phyloP scores from a whole-genome alignment of 1,140 invertebrate species.

The Calliphora vicina region DNA sequence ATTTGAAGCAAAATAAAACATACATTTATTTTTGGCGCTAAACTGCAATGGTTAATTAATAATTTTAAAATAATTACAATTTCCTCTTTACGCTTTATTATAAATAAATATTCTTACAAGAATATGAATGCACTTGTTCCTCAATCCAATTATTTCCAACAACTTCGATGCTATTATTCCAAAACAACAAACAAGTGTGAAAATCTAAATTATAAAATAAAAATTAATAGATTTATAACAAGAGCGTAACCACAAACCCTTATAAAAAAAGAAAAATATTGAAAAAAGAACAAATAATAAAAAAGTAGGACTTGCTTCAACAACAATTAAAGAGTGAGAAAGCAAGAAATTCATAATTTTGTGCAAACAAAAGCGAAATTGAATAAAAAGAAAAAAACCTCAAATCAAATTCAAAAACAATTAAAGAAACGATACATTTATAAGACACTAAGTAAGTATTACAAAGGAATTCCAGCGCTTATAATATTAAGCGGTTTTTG shows the following conservation, averaged over 20 bases:
- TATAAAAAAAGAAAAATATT: not conserved
- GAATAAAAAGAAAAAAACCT: not conserved
- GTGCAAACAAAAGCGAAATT: not conserved
- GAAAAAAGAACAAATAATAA: not conserved
- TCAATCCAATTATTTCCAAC: not conserved
- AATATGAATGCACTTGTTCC: not conserved
- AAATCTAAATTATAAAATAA: constrained; percentile 39
- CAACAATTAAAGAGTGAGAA: constrained; percentile 38
- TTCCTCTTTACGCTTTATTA: not conserved
- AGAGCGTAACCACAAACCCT: constrained; percentile 43
- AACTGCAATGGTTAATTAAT: not conserved
- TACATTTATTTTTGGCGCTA: not conserved
- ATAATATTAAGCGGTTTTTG: not conserved
- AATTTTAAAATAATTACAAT: not conserved
- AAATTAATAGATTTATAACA: constrained; percentile 50
- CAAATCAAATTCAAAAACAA: not conserved
- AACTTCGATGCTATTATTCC: not conserved
- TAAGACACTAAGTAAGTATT: not conserved
- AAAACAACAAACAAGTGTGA: constrained; percentile 36
- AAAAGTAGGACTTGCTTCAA: not conserved
- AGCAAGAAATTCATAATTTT: constrained; percentile 38
- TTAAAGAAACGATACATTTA: not conserved
- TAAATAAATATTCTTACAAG: not conserved
- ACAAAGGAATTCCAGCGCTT: not conserved
- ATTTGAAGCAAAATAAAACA: not conserved